Evolutionary conservation across 2,888 invertebrate genomes (phyloP), one percentile per base, ranked within the genome.

Genomic region (Yponomeuta plumbellus): DNA sequence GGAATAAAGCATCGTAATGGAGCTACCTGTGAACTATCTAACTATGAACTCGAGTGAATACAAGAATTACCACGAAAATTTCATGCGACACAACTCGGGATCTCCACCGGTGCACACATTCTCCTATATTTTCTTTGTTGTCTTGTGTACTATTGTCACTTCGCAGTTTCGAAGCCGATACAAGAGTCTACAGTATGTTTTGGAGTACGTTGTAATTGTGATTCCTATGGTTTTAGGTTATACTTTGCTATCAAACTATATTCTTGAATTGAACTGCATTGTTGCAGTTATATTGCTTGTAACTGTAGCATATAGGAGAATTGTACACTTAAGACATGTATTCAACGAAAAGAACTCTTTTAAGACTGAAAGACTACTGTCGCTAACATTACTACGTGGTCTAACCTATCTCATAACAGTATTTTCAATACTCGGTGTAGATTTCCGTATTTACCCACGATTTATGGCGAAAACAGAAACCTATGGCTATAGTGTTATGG

Each of bases 401-500:
- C 86, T 94, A 3, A 94, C 95, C 0, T 95, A 95, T 77, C 80
- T 97, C 11, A 92, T 95, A 63, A 96, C 97, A 5, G 93, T 93
- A 0, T 91, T 97, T 66, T 95, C 95, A 70, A 99, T 99, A 72
- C 87, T 99, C 68, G 99, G 97, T 0, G 98, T 99, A 0, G 99
- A 99, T 85, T 99, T 99, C 80, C 88, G 88, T 63, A 90, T 95
- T 65, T 99, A 98, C 80, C 98, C 99, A 0, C 87, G 95, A 63
- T 88, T 94, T 73, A 96, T 97, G 81, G 96, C 96, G 0, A 99
- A 99, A 87, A 97, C 97, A 0, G 96, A 96, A 77, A 92, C 85
- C 0, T 97, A 93, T 87, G 98, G 99, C 0, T 96, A 94, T 74
- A 95, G 97, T 79, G 81, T 98, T 34, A 99, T 99, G 99, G 99